Percentiles rank a stretch among this genome's conserved stretches.
These are phyloP conservation scores for Coluber constrictor DNA, from an alignment of 2,797 vertebrate genomes.

Conservation along the genomic window DNA sequence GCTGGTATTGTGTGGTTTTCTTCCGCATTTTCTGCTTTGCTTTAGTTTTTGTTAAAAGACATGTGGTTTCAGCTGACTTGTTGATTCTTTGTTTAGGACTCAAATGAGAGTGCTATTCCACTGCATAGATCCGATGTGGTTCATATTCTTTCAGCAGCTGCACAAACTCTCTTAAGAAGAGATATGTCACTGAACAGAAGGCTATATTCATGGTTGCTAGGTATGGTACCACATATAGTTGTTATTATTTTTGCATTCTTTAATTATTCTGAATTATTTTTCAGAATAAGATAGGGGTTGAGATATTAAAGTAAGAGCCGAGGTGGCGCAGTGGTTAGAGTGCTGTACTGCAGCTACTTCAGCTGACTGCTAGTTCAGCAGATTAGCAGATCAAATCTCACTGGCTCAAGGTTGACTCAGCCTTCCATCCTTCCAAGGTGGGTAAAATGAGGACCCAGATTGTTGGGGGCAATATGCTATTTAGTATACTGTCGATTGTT, in stretches of 20 bases:
- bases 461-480: too few relatives aligned
- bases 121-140: conserved; percentile 77
- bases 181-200: conserved; percentile 98
- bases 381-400: too few relatives aligned
- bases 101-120: conserved; percentile 68
- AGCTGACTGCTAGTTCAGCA: too few relatives aligned
- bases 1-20: not conserved
- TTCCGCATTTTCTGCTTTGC: not conserved
- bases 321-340: too few relatives aligned
- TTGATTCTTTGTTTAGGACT: conserved; percentile 57
- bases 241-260: not conserved
- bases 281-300: not conserved
- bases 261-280: not conserved
- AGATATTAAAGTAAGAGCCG: not conserved
- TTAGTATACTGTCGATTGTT: too few relatives aligned
- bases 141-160: conserved; percentile 82
- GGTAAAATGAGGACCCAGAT: too few relatives aligned
- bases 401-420: too few relatives aligned
- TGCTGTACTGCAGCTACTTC: too few relatives aligned
- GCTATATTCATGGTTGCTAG: conserved; percentile 93
- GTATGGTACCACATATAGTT: conserved; percentile 62
- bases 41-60: not conserved
- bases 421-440: too few relatives aligned
- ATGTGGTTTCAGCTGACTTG: not conserved
- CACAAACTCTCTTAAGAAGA: conserved; percentile 88